Conservation (phyloP, 2,888 invertebrate species). For the Panorpa germanica region DNA sequence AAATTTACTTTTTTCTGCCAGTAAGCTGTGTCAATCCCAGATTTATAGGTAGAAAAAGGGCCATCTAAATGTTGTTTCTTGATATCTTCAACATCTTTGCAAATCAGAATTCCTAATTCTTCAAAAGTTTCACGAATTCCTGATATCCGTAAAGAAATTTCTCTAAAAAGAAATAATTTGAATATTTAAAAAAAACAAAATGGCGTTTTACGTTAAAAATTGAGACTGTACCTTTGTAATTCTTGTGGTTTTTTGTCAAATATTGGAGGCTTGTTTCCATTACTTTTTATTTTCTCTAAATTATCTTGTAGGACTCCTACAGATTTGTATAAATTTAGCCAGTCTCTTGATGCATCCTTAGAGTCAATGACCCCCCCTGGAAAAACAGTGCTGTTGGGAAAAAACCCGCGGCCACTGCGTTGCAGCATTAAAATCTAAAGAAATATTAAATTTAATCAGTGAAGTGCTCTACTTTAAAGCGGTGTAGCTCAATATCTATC, state of each 20-base stretch:
- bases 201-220: too few species aligned
- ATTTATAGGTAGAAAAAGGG: slow-evolving; percentile 23
- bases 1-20: slow-evolving; percentile 48
- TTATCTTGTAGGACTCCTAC: slow-evolving; percentile 34
- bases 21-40: slow-evolving; percentile 32
- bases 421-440: too few species aligned
- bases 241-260: slow-evolving; percentile 16
- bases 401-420: too few species aligned
- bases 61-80: too few species aligned
- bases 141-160: slow-evolving; percentile 60
- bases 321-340: slow-evolving; percentile 42
- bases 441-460: too few species aligned
- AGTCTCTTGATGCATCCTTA: slow-evolving; percentile 45
- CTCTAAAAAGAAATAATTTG: too few species aligned
- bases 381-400: slow-evolving; percentile 70
- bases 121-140: slow-evolving; percentile 84
- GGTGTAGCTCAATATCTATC: too few species aligned
- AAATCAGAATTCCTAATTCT: slow-evolving; percentile 64
- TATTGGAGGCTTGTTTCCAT: too few species aligned
- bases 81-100: slow-evolving; percentile 29
- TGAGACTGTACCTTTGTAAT: too few species aligned
- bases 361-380: slow-evolving; percentile 66
- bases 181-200: too few species aligned
- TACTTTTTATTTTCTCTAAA: slow-evolving; percentile 23
- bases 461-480: too few species aligned